Percentiles rank a stretch among this genome's conserved stretches.
phyloP scores from a whole-genome alignment of 2,797 vertebrate species.

The Myotis findleyi region DNA sequence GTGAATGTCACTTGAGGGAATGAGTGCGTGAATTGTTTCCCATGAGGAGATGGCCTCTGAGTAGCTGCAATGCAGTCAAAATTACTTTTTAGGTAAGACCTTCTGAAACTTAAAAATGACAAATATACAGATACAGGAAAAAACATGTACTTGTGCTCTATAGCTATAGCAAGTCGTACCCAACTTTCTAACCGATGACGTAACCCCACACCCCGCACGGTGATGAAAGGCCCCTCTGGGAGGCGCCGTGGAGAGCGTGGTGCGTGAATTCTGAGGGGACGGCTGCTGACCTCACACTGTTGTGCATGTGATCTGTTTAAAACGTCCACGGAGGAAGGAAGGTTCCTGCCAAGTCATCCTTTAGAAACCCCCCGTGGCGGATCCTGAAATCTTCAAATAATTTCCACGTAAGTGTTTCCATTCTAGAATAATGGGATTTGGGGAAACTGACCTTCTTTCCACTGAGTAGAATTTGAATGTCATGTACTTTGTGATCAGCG shows the following conservation, averaged over 20 bases:
- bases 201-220: no score
- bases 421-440: conserved; percentile 21
- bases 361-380: background rate
- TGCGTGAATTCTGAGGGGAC: background rate
- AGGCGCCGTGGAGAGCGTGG: no score
- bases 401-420: background rate
- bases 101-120: background rate
- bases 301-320: no score
- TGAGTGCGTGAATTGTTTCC: no score
- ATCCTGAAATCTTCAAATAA: background rate
- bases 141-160: no score
- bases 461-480: background rate
- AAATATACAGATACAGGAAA: background rate
- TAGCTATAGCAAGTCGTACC: no score
- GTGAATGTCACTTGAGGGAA: no score
- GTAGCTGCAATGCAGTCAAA: background rate
- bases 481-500: background rate
- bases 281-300: no score
- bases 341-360: background rate
- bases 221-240: background rate
- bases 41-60: background rate
- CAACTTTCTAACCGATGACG: background rate
- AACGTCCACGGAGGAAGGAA: rapidly evolving
- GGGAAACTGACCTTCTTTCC: conserved; percentile 31
- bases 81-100: background rate